Evolutionary conservation across 2,797 vertebrate species (phyloP).

Genomic region (Apodemus agrarius): DNA sequence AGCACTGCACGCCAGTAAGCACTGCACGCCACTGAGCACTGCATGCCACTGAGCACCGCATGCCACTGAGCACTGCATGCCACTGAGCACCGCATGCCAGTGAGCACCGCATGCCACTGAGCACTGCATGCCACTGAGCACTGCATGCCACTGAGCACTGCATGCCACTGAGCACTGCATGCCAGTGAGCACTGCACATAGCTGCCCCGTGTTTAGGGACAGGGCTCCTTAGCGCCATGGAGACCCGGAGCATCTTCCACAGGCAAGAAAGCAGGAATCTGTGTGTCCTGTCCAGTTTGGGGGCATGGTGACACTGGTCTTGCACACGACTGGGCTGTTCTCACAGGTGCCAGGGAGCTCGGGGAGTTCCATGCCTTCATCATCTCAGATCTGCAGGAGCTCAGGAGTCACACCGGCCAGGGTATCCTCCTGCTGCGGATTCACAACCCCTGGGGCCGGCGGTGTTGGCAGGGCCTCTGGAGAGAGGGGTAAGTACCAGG

Average conservation of each 20-base stretch:
- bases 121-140: neutral
- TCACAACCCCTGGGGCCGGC: conserved; percentile 96
- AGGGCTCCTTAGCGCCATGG: fast-evolving
- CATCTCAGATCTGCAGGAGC: conserved; percentile 91
- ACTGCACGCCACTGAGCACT: too few relatives aligned
- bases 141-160: too few relatives aligned
- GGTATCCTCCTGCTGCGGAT: conserved; percentile 91
- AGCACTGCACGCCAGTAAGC: too few relatives aligned
- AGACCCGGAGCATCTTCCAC: neutral
- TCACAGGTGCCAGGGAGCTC: conserved; percentile 87
- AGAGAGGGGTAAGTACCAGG: conserved; percentile 88
- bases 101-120: neutral
- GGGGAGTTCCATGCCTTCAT: conserved; percentile 95
- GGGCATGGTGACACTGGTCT: neutral
- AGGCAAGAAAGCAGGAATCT: too few relatives aligned
- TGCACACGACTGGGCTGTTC: neutral
- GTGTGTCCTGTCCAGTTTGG: fast-evolving
- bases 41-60: neutral
- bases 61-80: too few relatives aligned
- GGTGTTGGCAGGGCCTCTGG: conserved; percentile 94
- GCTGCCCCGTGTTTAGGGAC: too few relatives aligned
- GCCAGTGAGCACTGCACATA: neutral
- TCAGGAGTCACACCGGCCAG: conserved; percentile 84
- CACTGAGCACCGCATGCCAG: too few relatives aligned
- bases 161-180: too few relatives aligned